Percentiles rank a stretch among this genome's conserved stretches.
Evolutionary conservation across 1,140 invertebrate species (phyloP).

Genomic region (Vanessa tameamea): DNA sequence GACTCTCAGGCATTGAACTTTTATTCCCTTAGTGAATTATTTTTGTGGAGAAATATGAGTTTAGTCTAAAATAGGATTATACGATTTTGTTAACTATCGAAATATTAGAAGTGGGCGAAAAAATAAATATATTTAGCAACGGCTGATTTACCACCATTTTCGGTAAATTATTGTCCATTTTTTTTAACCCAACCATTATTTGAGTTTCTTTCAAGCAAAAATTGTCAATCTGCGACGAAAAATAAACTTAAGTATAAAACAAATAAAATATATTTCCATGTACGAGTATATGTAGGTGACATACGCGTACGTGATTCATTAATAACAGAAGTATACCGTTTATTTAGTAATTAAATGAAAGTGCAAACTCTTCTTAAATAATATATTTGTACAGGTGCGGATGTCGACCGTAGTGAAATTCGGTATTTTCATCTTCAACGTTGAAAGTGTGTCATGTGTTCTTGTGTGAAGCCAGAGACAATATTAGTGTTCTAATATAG

Average conservation of each 20-base stretch:
- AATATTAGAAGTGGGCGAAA: background rate
- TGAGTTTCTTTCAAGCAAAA: background rate
- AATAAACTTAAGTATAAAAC: background rate
- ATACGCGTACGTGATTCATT: background rate
- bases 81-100: background rate
- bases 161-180: background rate
- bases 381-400: slow-evolving; percentile 57
- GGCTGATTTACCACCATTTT: background rate
- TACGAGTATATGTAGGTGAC: too few relatives aligned
- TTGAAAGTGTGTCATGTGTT: slow-evolving; percentile 52
- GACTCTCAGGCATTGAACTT: slow-evolving; percentile 72
- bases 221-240: background rate
- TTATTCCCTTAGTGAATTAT: slow-evolving; percentile 50
- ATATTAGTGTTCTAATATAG: slow-evolving; percentile 49
- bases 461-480: slow-evolving; percentile 37
- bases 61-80: too few relatives aligned
- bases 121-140: background rate
- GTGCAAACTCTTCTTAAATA: slow-evolving; percentile 3
- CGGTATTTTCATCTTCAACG: slow-evolving; percentile 43
- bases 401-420: slow-evolving; percentile 56
- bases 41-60: background rate
- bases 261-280: background rate
- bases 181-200: background rate
- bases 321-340: background rate
- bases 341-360: slow-evolving; percentile 11